phyloP scores from a whole-genome alignment of 1,140 invertebrate species.

The Heliconius himera region DNA sequence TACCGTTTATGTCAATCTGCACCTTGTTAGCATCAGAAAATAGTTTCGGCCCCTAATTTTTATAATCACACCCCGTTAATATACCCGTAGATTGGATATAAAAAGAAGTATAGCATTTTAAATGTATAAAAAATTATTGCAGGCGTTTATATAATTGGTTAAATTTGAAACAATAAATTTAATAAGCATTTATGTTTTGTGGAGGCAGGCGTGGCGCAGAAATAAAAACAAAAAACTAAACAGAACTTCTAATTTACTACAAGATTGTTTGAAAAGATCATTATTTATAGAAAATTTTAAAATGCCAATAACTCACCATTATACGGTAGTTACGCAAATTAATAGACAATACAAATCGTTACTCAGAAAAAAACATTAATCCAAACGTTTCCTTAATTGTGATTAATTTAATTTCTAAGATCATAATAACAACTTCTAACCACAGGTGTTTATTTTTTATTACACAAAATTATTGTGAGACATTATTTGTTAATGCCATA shows the following conservation, averaged over 20 bases:
- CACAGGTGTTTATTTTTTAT: conserved; percentile 21
- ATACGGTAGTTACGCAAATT: conserved; percentile 18
- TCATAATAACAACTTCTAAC: conserved; percentile 17
- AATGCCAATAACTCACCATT: background rate
- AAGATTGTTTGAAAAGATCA: background rate
- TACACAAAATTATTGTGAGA: conserved; percentile 2
- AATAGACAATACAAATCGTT: conserved; percentile 25
- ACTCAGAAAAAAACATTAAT: background rate
- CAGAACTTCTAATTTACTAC: background rate
- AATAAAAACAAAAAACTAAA: background rate
- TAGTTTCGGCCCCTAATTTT: conserved; percentile 13
- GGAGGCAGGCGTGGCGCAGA: background rate
- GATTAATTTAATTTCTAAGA: conserved; percentile 17
- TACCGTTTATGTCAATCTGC: conserved; percentile 33
- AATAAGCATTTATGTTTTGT: conserved; percentile 1
- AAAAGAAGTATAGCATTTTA: conserved; percentile 6
- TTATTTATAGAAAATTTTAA: background rate
- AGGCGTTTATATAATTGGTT: conserved; percentile 4
- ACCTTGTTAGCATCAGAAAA: conserved; percentile 33
- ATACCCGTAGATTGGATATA: background rate
- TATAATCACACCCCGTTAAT: conserved; percentile 8
- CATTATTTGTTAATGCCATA: conserved; percentile 10
- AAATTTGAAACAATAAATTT: background rate
- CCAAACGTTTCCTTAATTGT: conserved; percentile 14
- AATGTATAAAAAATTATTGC: background rate